Evolutionary conservation across 64 coral and sea anemone species (phyloP), one percentile per base, ranked within the genome.

Genomic region (Anthopleura sola): DNA sequence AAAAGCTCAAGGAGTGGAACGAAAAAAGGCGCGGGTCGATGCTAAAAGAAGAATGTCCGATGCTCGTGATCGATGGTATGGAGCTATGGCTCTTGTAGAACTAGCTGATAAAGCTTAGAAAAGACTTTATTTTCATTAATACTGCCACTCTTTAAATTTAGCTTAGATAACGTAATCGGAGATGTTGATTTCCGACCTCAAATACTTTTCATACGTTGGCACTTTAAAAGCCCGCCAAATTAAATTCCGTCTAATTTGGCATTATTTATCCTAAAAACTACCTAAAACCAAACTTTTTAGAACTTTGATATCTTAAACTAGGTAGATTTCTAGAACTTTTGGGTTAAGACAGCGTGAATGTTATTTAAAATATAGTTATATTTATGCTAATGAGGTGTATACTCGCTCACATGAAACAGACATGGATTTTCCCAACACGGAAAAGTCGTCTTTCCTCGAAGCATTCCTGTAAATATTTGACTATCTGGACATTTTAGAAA

Each of bases 81-180:
- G 96, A 75, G 96, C 96, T 32, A 91, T 98, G 92, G 96, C 96
- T 80, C 82, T 98, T 24, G 96, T 98, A 47, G 87, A 98, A 87
- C 87, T 98, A 38, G 96, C 96, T 19, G 96, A 98, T 87, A 87
- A 53, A 16, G 60, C 81, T 44, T 44, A 38, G 82, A 80, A 88
- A 78, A 55, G 85, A 81, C 37, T 85, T 38, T 88, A 88, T 78
- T 46, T 74, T 81, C 20, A 26, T 50, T 36, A 48, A 83, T 23
- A 83, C 26, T 83, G n/a, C 19, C 58, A 58, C 82, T 83, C 82
- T 83, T 83, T 83, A 83, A 83, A 54, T 83, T 49, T 23, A 81
- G 78, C 31, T 14, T 15, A 71, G 58, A 76, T 32, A 76, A 76
- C 76, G 76, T 48, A 79, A 79, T 48, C 39, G 21, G 76, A 79